phyloP scores from a whole-genome alignment of 2,113 vertebrate genomes.

The Apistogramma diplotaenia region DNA sequence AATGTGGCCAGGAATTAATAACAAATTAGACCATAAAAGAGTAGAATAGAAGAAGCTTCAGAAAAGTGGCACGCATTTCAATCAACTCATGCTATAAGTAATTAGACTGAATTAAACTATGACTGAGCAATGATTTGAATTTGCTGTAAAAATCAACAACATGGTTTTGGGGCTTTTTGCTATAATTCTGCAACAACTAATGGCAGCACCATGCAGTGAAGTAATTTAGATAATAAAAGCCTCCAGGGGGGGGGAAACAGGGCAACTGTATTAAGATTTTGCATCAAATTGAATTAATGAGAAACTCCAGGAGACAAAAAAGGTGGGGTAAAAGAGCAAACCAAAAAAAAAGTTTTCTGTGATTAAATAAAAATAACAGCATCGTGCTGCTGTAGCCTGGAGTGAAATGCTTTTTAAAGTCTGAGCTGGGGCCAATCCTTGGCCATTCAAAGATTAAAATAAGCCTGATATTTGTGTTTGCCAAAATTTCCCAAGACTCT shows the following conservation, averaged over 20 bases:
- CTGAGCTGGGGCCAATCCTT: neutral
- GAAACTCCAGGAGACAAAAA: neutral
- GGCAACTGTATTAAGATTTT: neutral
- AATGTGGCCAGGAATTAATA: constrained; percentile 41
- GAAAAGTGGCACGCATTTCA: constrained; percentile 10
- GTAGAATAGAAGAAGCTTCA: neutral
- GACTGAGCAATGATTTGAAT: constrained; percentile 4
- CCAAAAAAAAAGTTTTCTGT: neutral
- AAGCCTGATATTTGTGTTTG: constrained; percentile 22
- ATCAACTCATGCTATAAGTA: neutral
- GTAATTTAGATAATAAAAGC: constrained; percentile 41
- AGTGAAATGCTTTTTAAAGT: constrained; percentile 1
- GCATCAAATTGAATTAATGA: constrained; percentile 35
- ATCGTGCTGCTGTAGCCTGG: neutral
- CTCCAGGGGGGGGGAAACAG: neutral
- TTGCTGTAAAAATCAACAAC: constrained; percentile 28
- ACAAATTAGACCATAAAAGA: constrained; percentile 34
- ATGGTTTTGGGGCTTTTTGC: neutral
- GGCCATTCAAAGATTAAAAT: constrained; percentile 8
- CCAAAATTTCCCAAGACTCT: constrained; percentile 12
- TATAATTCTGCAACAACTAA: constrained; percentile 18
- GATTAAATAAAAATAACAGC: constrained; percentile 9
- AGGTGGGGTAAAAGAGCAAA: neutral
- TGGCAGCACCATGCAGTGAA: neutral
- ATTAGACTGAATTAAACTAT: neutral